Evolutionary conservation across 2,113 vertebrate genomes (phyloP).

Genomic region (Suncus etruscus): DNA sequence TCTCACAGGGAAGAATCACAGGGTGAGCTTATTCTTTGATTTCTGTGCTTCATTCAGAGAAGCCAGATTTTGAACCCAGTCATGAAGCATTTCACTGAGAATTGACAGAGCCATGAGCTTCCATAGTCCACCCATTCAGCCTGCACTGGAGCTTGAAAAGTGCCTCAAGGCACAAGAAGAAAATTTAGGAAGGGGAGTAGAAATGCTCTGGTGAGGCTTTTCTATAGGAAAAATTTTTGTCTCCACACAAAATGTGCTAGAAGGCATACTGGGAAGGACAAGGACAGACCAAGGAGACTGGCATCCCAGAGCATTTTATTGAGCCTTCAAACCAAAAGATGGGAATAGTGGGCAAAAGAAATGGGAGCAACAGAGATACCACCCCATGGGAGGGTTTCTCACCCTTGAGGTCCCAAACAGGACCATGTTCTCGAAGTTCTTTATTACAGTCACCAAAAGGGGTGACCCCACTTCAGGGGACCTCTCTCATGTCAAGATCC

Average conservation of each 20-base stretch:
- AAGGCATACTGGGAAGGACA: background rate
- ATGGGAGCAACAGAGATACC: background rate
- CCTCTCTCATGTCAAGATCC: too few relatives aligned
- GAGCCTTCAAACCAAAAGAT: background rate
- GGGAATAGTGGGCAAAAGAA: background rate
- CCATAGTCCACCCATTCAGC: too few relatives aligned
- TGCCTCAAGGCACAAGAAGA: background rate
- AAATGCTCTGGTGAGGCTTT: background rate
- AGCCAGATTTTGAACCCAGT: background rate
- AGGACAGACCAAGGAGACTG: fast-evolving
- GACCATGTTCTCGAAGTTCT: too few relatives aligned
- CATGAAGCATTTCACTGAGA: background rate
- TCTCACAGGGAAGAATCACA: background rate
- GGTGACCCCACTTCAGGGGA: too few relatives aligned
- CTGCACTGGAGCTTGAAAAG: background rate
- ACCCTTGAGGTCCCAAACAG: too few relatives aligned
- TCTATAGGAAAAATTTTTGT: background rate
- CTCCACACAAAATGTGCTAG: background rate
- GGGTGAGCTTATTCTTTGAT: background rate
- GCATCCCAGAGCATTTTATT: background rate
- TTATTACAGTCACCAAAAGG: too few relatives aligned
- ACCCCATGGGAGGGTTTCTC: too few relatives aligned
- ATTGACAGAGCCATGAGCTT: too few relatives aligned
- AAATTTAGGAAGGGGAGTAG: background rate
- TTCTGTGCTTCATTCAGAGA: background rate